Percentiles rank a stretch among this genome's conserved stretches.
Conservation (phyloP, 2,113 vertebrate genomes). For the Carlito syrichta region DNA sequence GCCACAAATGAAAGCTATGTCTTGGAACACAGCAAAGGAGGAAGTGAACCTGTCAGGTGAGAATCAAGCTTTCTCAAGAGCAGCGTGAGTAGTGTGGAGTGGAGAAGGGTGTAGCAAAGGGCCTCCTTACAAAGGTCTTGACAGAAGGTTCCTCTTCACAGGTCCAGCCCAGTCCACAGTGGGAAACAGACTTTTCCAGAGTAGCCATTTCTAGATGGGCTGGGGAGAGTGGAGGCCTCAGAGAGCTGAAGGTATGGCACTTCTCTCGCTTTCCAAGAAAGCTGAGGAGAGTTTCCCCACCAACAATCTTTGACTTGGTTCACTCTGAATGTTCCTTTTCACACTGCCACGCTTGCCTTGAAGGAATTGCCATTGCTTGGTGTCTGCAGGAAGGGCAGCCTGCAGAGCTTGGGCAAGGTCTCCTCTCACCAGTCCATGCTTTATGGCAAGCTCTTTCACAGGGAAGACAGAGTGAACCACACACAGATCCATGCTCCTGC, state of each 20-base stretch:
- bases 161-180: too few relatives aligned
- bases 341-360: background rate
- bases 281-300: background rate
- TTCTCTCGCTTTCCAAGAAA: background rate
- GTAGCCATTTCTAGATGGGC: background rate
- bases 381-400: background rate
- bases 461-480: background rate
- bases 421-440: background rate
- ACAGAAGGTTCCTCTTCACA: background rate
- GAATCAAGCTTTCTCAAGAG: background rate
- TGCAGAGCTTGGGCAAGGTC: background rate
- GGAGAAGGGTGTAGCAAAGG: background rate
- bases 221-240: background rate
- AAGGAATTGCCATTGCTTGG: background rate
- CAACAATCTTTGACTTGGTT: background rate
- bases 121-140: background rate
- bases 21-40: background rate
- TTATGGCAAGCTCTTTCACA: background rate
- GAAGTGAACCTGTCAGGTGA: constrained; percentile 21
- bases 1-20: constrained; percentile 38
- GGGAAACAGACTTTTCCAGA: background rate
- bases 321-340: background rate
- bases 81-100: fast-evolving
- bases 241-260: background rate
- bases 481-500: background rate